Evolutionary conservation across 2,797 vertebrate species (phyloP).

Genomic region (Tarsius wallacei): DNA sequence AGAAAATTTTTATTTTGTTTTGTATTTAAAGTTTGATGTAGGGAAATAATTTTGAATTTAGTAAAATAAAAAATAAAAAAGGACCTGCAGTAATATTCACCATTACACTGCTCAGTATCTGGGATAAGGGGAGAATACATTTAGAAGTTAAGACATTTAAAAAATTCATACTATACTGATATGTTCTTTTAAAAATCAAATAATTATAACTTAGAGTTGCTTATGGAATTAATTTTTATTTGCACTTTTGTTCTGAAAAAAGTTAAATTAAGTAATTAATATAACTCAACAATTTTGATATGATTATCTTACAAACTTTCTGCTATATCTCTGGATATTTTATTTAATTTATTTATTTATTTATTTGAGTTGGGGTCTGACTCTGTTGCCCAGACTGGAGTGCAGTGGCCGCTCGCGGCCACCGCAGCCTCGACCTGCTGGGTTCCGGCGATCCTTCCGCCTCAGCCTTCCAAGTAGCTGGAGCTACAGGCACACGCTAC

Average conservation of each 20-base stretch:
- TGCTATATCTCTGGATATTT: background rate
- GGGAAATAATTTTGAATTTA: background rate
- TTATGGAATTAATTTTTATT: background rate
- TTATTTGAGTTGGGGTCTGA: too few species aligned
- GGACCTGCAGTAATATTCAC: background rate
- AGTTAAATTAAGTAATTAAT: background rate
- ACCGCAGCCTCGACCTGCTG: too few species aligned
- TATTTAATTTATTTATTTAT: background rate
- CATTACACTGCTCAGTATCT: background rate
- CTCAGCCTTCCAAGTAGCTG: too few species aligned
- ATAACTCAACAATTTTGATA: background rate
- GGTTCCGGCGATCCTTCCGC: too few species aligned
- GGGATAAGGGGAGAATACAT: background rate
- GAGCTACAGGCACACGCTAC: too few species aligned
- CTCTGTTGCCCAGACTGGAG: too few species aligned
- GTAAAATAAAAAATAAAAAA: background rate
- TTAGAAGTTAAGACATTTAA: background rate
- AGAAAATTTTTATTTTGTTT: background rate
- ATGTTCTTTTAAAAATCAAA: background rate
- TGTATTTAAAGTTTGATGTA: background rate
- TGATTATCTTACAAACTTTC: background rate
- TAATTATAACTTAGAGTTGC: background rate
- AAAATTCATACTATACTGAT: background rate
- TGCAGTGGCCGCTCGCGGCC: too few species aligned
- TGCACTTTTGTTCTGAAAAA: background rate